These are phyloP conservation scores for Pithys albifrons DNA, from an alignment of 2,113 vertebrate species.

Conservation along the genomic window DNA sequence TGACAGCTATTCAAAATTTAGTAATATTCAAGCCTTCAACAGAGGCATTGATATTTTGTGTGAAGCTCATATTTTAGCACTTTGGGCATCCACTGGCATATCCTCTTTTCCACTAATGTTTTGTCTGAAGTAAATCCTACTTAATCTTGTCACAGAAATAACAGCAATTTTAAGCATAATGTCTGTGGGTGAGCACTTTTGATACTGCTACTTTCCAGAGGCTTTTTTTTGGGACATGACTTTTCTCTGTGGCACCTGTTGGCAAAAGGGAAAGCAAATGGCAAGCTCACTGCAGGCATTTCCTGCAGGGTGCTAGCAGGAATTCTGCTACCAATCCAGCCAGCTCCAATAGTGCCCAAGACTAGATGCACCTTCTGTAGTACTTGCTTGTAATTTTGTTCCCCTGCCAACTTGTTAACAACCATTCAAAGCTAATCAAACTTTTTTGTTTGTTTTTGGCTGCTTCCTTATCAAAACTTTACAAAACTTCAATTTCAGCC, in stretches of 20 bases:
- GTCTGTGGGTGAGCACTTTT: background rate
- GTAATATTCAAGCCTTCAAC: background rate
- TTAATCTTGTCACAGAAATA: background rate
- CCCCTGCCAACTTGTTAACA: slow-evolving; percentile 48
- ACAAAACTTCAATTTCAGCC: slow-evolving; percentile 74
- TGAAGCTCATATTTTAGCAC: background rate
- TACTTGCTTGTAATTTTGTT: background rate
- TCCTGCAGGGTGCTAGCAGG: background rate
- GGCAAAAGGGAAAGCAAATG: background rate
- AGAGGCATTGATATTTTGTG: background rate
- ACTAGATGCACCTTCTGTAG: background rate
- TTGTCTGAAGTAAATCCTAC: background rate
- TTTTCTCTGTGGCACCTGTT: background rate
- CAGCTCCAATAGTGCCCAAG: background rate
- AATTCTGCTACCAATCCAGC: background rate
- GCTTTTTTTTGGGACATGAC: background rate
- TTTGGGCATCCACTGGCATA: background rate
- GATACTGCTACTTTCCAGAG: background rate
- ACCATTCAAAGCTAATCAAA: slow-evolving; percentile 55
- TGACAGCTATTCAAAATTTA: background rate
- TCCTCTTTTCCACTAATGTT: background rate
- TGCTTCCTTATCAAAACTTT: slow-evolving; percentile 72
- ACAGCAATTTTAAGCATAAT: background rate
- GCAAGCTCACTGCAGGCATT: background rate
- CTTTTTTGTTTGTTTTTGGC: slow-evolving; percentile 55